Base-by-base conservation (phyloP, 2,888 invertebrate genomes). In the Frankliniella fusca region DNA sequence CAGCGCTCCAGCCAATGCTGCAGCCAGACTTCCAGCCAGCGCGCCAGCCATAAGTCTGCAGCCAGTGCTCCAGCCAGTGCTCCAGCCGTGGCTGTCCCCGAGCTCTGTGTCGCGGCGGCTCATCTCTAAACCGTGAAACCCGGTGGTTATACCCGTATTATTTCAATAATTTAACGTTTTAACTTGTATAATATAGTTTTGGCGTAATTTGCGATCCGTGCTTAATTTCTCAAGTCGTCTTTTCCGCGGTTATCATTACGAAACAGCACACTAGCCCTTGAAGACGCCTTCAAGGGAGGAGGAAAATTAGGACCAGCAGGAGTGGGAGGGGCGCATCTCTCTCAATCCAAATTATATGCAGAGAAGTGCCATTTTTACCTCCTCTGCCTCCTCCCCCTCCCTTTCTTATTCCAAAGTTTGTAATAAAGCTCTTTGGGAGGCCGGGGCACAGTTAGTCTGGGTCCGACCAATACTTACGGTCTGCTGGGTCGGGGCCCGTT, bases 341-440 rank as follows among this genome's bases (percentile, higher is more conserved):
- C 70, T 54, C 70, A 76, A 76, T 76, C 70, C 70, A 76, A 76
- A 76, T 76, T 27, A 76, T 76, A 76, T 76, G 70, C 70, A 76
- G 70, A 76, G 70, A 76, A 76, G 23, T 23, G 23, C 27, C 70
- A 76, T 76, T 76, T 76, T 76, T 76, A 23, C 70, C 70, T 27
- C 70, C 23, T 27, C 12, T 27, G 23, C 61, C 61, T 10, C 61
- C 15, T 12, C 15, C 54, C 54, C 54, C 54, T 12, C 15, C 54
- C 54, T 54, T 23, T 70, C 70, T 70, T 54, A 20, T 20, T 54
- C 18, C 70, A 76, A 76, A 76, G 23, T 76, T 76, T 76, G 70
- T 76, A 76, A 76, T 76, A 76, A 76, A 76, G 70, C 70, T 76
- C 70, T 76, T 61, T 61, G 15, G 61, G 61, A 11, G 61, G 15